phyloP scores from a whole-genome alignment of 1,140 invertebrate genomes.

The Drosophila persimilis region DNA sequence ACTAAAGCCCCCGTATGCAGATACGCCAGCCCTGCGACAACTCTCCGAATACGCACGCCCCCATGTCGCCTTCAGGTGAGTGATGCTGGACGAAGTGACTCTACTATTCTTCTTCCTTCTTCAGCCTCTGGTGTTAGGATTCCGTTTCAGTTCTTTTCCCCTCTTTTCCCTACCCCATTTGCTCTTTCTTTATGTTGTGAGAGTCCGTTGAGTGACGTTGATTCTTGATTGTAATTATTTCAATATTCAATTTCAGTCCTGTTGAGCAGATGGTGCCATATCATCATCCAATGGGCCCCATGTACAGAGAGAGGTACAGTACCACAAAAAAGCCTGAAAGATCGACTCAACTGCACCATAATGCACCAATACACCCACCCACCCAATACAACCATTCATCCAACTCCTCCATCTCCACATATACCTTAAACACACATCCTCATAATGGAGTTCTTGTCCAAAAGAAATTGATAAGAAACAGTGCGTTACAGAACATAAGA shows the following conservation, averaged over 20 bases:
- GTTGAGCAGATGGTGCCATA: constrained; percentile 83
- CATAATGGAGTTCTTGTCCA: no score
- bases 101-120: constrained; percentile 72
- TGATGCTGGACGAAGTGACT: constrained; percentile 35
- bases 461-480: no score
- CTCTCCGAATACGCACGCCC: constrained; percentile 94
- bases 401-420: neutral
- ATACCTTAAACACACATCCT: no score
- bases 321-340: constrained; percentile 56
- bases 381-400: neutral
- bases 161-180: neutral
- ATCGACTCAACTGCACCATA: constrained; percentile 40
- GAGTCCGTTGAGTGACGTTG: constrained; percentile 25
- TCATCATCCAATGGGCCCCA: constrained; percentile 83
- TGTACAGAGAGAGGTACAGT: constrained; percentile 83
- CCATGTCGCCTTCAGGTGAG: constrained; percentile 92
- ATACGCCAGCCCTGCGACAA: constrained; percentile 95
- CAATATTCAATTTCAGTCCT: constrained; percentile 82
- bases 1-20: constrained; percentile 86
- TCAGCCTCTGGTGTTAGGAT: constrained; percentile 30
- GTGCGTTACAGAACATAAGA: no score
- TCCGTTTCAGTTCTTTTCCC: constrained; percentile 16
- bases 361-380: constrained; percentile 7
- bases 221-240: constrained; percentile 72
- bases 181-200: neutral